These are phyloP conservation scores for Phaedon cochleariae DNA, from an alignment of 2,888 invertebrate genomes.

Conservation along the genomic window DNA sequence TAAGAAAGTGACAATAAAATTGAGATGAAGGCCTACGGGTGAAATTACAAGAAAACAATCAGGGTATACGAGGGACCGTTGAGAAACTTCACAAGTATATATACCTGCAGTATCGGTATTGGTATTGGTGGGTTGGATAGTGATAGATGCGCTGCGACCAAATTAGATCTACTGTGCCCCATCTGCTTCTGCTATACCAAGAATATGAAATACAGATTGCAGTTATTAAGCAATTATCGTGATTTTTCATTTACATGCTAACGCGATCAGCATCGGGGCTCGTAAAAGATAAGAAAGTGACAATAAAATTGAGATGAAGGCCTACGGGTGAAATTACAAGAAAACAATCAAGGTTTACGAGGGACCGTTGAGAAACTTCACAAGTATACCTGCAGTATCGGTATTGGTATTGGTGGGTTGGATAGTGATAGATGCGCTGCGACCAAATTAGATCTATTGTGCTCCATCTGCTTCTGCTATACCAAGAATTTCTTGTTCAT, in stretches of 20 bases:
- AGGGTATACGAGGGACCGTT: neutral
- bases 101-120: no score
- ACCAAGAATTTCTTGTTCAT: no score
- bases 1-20: neutral
- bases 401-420: no score
- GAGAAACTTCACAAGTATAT: no score
- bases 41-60: neutral
- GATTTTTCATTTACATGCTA: conserved; percentile 14
- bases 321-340: neutral
- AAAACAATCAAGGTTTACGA: neutral
- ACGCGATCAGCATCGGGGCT: conserved; percentile 7
- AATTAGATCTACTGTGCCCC: no score
- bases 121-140: no score
- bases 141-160: no score
- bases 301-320: neutral
- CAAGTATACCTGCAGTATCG: no score
- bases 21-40: neutral
- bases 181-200: conserved; percentile 22
- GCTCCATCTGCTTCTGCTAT: conserved; percentile 23
- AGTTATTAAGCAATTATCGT: conserved; percentile 31
- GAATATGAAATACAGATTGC: conserved; percentile 31
- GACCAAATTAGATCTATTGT: no score
- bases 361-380: no score
- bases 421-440: no score
- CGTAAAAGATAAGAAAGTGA: neutral